These are phyloP conservation scores for Leptoclinus maculatus DNA, from an alignment of 2,797 vertebrate genomes.

Conservation along the genomic window DNA sequence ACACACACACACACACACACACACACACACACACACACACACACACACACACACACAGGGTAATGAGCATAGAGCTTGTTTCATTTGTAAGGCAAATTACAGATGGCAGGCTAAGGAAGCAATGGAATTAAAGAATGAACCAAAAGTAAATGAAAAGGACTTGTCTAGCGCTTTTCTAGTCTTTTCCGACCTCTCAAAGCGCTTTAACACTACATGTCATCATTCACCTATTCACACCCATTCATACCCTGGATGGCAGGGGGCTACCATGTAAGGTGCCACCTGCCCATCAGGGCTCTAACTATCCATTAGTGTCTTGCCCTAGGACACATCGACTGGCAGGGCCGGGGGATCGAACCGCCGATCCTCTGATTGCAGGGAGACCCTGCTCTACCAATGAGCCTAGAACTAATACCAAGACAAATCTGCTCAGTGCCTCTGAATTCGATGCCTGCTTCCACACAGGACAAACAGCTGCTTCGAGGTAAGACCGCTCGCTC, in stretches of 20 bases:
- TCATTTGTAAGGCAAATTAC: background rate
- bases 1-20: background rate
- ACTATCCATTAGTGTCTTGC: background rate
- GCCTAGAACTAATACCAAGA: background rate
- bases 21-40: too few species aligned
- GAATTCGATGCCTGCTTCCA: background rate
- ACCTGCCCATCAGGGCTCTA: background rate
- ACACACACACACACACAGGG: background rate
- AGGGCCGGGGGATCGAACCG: too few species aligned
- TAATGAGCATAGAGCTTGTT: background rate
- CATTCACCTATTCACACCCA: too few species aligned
- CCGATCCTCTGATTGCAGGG: too few species aligned
- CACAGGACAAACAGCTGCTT: conserved; percentile 21
- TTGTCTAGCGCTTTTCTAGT: too few species aligned
- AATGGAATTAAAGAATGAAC: background rate
- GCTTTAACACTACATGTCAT: background rate
- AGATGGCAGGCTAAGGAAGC: background rate
- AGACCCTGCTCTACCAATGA: too few species aligned
- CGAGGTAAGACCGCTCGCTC: conserved; percentile 9
- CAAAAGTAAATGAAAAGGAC: background rate
- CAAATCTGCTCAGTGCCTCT: background rate
- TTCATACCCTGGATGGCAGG: background rate
- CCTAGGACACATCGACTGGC: too few species aligned
- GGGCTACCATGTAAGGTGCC: too few species aligned
- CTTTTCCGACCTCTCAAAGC: background rate